Evolutionary conservation across 2,888 invertebrate genomes (phyloP).

Genomic region (Macrosiphum euphorbiae): DNA sequence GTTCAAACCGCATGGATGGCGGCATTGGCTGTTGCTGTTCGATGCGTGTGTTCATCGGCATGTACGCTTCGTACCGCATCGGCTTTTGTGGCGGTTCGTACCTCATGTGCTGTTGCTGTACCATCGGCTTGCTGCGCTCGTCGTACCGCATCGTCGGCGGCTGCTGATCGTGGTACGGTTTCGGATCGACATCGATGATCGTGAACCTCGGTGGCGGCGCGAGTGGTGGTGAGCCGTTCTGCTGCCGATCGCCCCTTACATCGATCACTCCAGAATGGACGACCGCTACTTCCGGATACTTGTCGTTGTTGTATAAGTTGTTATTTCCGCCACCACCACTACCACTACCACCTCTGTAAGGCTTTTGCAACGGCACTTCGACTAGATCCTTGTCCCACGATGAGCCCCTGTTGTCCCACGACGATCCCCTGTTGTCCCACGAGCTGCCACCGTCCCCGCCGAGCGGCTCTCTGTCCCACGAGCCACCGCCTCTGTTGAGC

Average conservation of each 20-base stretch:
- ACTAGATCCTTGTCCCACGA: constrained; percentile 55
- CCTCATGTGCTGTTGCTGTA: neutral
- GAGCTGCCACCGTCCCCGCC: neutral
- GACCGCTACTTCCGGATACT: constrained; percentile 56
- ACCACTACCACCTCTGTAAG: neutral
- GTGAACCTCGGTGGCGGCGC: constrained; percentile 66
- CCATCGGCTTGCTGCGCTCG: neutral
- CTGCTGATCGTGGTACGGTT: constrained; percentile 63
- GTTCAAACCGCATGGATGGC: constrained; percentile 14
- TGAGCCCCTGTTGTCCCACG: constrained; percentile 36
- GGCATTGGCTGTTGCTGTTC: constrained; percentile 15
- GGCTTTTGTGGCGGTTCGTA: constrained; percentile 44
- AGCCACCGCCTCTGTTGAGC: neutral
- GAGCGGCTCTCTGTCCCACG: constrained; percentile 43
- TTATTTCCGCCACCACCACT: neutral
- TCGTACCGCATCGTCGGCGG: neutral
- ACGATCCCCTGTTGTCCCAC: constrained; percentile 22
- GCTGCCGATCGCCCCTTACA: constrained; percentile 65
- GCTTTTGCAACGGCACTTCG: constrained; percentile 54
- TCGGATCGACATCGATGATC: constrained; percentile 67
- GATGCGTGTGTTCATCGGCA: constrained; percentile 17
- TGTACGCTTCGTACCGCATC: constrained; percentile 36
- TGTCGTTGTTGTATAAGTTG: constrained; percentile 12
- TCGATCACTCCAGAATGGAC: constrained; percentile 66
- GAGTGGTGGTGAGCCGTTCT: constrained; percentile 3